Evolutionary conservation across 2,888 invertebrate species (phyloP).

Genomic region (Chironomus tentans): DNA sequence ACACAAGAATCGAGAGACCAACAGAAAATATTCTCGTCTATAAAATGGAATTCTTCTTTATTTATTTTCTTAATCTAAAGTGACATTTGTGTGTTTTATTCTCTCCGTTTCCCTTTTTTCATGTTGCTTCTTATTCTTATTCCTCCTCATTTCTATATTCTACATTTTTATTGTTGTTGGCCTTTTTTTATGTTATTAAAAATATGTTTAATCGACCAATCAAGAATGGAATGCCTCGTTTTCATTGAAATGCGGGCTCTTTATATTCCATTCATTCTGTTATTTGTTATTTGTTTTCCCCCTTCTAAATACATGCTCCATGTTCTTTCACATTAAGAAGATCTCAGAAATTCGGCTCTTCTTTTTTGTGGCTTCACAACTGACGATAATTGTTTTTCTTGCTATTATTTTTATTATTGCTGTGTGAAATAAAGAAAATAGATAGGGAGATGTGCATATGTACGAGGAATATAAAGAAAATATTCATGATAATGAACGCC

Average conservation of each 20-base stretch:
- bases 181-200: slow-evolving; percentile 16
- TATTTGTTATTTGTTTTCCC: not conserved
- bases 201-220: slow-evolving; percentile 26
- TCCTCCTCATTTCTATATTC: not conserved
- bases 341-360: not conserved
- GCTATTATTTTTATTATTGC: not conserved
- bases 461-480: not conserved
- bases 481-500: not conserved
- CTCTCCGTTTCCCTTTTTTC: not conserved
- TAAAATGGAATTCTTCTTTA: slow-evolving; percentile 22
- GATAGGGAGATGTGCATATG: not conserved
- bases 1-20: too few relatives aligned
- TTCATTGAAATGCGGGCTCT: slow-evolving; percentile 3
- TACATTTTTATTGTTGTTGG: slow-evolving; percentile 2
- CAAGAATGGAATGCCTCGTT: slow-evolving; percentile 15
- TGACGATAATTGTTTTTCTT: not conserved
- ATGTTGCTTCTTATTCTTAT: not conserved
- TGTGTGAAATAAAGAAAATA: too few relatives aligned
- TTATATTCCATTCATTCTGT: not conserved
- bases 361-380: not conserved
- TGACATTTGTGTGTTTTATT: slow-evolving; percentile 16
- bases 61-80: slow-evolving; percentile 27
- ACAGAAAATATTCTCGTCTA: not conserved
- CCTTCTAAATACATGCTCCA: not conserved
- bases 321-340: not conserved